Base-by-base conservation (phyloP, 2,797 vertebrate species). In the Microctenopoma lineatum region DNA sequence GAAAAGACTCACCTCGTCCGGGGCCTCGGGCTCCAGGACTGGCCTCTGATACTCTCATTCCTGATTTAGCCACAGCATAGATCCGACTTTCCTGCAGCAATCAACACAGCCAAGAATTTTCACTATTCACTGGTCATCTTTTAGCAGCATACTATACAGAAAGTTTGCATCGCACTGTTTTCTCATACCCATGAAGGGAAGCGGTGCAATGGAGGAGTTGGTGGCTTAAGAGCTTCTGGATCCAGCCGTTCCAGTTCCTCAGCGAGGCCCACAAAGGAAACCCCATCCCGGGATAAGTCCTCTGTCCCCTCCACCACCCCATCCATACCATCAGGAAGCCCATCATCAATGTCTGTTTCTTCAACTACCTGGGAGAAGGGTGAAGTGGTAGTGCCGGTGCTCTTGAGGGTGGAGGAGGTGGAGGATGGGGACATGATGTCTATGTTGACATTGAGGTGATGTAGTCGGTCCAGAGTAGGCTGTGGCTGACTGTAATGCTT, bases 401-500 rank as follows among this genome's bases (percentile, higher is more conserved):
- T 88, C 75, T 85, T 88, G 9, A 83, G 73, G 66, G 86, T 87
- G 84, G 87, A 87, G 52, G 92, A 90, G 48, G 81, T 77, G 74
- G 85, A 84, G 39, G 93, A 89, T 16, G 95, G 90, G 41, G 92
- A 90, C 74, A 89, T 89, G 14, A 93, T 91, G 85, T 95, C 94
- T 47, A 94, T 92, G 84, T 68, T 93, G 14, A 94, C 89, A 13
- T 89, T 93, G 56, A 94, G 68, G 7, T 29, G 89, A 71, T 91
- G 91, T 0, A 95, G 92, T 57, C 85, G 51, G 69, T 93, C 94
- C 57, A 91, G 56, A 56, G 93, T 84, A 26, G 94, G 90, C 66
- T 97, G 96, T 0, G 96, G 97, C 41, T 98, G 97, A 90, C 97
- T 98, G 87, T 95, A 95, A 73, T 96, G 96, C 80, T 96, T 96